phyloP scores from a whole-genome alignment of 2,797 vertebrate species.

The Enteromius fasciolatus region DNA sequence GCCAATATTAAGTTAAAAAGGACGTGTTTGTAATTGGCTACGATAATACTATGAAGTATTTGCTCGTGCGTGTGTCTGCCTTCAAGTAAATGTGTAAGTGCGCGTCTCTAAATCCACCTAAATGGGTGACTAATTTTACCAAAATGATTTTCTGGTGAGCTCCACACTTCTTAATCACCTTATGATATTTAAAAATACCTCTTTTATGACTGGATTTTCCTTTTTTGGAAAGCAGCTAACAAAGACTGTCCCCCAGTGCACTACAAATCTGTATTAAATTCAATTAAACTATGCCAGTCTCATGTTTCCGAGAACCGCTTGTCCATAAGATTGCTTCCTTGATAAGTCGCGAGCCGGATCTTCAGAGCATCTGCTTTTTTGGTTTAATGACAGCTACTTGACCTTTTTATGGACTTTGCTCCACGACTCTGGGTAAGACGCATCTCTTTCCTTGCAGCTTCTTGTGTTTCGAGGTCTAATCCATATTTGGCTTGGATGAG shows the following conservation, averaged over 20 bases:
- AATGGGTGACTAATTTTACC: conserved; percentile 63
- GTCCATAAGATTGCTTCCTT: conserved; percentile 11
- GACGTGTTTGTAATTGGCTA: conserved; percentile 25
- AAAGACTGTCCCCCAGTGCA: conserved; percentile 54
- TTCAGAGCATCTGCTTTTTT: not conserved
- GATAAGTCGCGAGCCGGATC: not conserved
- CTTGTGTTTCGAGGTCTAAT: conserved; percentile 51
- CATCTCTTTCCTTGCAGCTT: conserved; percentile 21
- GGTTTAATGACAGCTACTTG: conserved; percentile 49
- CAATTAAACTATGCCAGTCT: conserved; percentile 51
- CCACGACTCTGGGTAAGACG: not conserved
- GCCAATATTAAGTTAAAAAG: conserved; percentile 30
- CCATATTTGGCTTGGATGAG: conserved; percentile 68
- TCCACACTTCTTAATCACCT: conserved; percentile 73
- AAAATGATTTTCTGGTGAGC: conserved; percentile 71
- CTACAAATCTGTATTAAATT: conserved; percentile 59
- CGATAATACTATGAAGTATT: conserved; percentile 37
- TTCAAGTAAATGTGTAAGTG: conserved; percentile 34
- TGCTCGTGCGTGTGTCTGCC: conserved; percentile 29
- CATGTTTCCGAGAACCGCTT: conserved; percentile 21
- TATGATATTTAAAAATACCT: conserved; percentile 63
- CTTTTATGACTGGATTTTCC: conserved; percentile 64
- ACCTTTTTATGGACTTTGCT: not conserved
- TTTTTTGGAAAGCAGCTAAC: conserved; percentile 63
- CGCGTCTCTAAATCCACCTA: conserved; percentile 59